Conservation (phyloP, 2,113 vertebrate genomes). For the Neogobius melanostomus region DNA sequence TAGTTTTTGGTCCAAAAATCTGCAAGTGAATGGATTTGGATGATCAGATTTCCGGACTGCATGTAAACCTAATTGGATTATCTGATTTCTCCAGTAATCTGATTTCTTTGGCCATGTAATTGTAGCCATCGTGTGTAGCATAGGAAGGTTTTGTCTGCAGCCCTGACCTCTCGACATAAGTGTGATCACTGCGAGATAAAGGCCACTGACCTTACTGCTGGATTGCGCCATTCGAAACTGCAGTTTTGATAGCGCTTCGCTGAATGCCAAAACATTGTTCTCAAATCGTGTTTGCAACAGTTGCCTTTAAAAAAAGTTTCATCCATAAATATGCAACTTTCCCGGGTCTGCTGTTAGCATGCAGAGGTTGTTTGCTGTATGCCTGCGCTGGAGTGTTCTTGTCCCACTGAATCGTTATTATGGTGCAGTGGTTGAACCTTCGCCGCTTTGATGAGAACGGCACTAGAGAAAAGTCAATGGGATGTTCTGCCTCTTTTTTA, state of each 20-base stretch:
- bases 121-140: neutral
- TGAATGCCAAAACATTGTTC: neutral
- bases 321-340: slow-evolving; percentile 8
- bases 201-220: neutral
- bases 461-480: slow-evolving; percentile 53
- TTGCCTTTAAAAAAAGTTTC: neutral
- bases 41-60: too few relatives aligned
- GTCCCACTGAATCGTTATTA: slow-evolving; percentile 14
- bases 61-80: too few relatives aligned
- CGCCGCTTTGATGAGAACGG: slow-evolving; percentile 15
- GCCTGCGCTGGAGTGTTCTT: slow-evolving; percentile 30
- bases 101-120: neutral
- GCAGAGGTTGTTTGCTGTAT: slow-evolving; percentile 6
- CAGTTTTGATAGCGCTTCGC: neutral
- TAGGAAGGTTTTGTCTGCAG: neutral
- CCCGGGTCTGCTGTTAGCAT: neutral
- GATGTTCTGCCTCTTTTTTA: slow-evolving; percentile 31
- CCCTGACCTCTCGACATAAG: neutral
- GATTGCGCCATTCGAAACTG: neutral
- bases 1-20: too few relatives aligned
- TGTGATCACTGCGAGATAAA: neutral
- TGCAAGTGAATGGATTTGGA: too few relatives aligned
- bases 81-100: too few relatives aligned
- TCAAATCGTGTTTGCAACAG: neutral
- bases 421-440: slow-evolving; percentile 42